Base-by-base conservation (phyloP, 2,797 vertebrate species). In the Sorex maritimensis region DNA sequence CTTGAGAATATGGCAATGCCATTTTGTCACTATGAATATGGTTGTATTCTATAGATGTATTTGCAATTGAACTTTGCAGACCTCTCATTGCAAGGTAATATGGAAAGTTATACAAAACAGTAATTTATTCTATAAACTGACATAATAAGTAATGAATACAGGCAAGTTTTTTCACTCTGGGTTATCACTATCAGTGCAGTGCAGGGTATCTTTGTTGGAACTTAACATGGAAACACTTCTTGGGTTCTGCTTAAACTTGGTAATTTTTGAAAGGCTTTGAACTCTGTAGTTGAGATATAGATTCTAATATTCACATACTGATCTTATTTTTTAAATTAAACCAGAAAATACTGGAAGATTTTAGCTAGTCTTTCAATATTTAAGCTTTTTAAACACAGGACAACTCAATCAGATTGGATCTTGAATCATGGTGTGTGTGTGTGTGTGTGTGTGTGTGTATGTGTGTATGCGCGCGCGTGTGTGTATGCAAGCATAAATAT, bases 241-340 rank as follows among this genome's bases (percentile, higher is more conserved):
- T 87, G 84, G 61, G 38, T 68, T 95, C 81, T 84, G 3, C 30
- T 81, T 96, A 89, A 74, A 81, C 30, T 14, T 79, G 26, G 26
- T 52, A 71, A 71, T 84, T 86, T 88, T 94, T 95, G 63, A 81
- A 82, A 68, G 67, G 73, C 71, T 78, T 93, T 72, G 9, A 72
- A 81, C 73, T 77, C 52, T 81, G 41, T 77, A 55, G 55, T 61
- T 93, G 82, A 58, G 24, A 88, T 78, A 80, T 67, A 79, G 24
- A 55, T 58, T 81, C 69, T 80, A 61, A 79, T 4, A 17, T 44
- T 7, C 26, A 81, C 67, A 77, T 61, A 65, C 0, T 80, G 52
- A 74, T 80, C 84, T 72, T 68, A 23, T 9, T 61, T 84, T 95
- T 82, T 88, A 83, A 95, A 71, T 67, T 65, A 6, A 34, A 77